Conservation (phyloP, 2,113 vertebrate species). For the Raphicerus campestris region DNA sequence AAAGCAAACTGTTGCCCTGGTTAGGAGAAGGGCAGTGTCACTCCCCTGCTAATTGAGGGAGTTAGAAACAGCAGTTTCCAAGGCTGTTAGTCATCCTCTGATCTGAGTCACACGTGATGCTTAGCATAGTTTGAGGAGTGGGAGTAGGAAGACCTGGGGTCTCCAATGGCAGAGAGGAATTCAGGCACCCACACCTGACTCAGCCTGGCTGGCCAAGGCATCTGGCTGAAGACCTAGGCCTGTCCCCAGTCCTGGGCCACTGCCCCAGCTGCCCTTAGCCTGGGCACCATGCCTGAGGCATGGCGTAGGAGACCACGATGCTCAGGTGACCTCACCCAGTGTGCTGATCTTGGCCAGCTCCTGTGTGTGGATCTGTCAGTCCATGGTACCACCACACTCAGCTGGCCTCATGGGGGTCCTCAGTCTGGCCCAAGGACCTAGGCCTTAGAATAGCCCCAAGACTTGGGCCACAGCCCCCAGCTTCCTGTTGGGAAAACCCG, state of each 20-base stretch:
- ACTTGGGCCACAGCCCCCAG: constrained; percentile 30
- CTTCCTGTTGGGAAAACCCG: constrained; percentile 34
- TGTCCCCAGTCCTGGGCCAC: constrained; percentile 14
- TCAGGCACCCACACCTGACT: constrained; percentile 34
- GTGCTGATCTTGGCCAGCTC: constrained; percentile 38
- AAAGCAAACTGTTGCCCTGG: constrained; percentile 32
- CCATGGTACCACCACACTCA: constrained; percentile 15
- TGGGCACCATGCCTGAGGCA: constrained; percentile 61
- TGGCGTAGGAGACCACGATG: constrained; percentile 59
- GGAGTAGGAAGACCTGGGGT: constrained; percentile 9
- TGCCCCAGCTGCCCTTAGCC: constrained; percentile 59
- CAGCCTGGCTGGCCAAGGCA: constrained; percentile 27
- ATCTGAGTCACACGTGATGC: constrained; percentile 62
- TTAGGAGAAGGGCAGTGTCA: constrained; percentile 43
- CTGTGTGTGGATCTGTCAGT: constrained; percentile 48
- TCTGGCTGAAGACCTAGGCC: constrained; percentile 34
- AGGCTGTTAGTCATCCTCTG: constrained; percentile 56
- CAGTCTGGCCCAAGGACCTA: not conserved
- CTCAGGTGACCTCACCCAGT: constrained; percentile 70
- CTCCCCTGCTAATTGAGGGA: not conserved
- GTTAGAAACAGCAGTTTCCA: constrained; percentile 47
- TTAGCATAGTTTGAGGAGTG: not conserved
- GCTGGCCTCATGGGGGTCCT: constrained; percentile 36
- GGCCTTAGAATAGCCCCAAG: not conserved
- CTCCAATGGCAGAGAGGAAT: constrained; percentile 29